A percentile compares a stretch with the other conserved stretches of the same genome.
Evolutionary conservation across 2,797 vertebrate genomes (phyloP).

Genomic region (Pseudomugil tenellus): DNA sequence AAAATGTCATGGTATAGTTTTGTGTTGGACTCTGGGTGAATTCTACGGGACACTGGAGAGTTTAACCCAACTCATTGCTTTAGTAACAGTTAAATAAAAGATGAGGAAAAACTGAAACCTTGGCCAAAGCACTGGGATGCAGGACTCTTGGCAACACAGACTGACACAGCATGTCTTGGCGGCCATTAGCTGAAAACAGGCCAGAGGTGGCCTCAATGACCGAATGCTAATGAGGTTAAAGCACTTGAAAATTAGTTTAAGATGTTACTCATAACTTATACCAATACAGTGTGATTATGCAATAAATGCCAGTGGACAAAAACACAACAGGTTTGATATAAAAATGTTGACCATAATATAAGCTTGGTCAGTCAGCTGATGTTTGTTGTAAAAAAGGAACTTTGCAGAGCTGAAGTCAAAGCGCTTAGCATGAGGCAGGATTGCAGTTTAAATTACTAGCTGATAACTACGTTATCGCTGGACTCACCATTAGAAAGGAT

Average conservation of each 20-base stretch:
- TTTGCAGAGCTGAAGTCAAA: background rate
- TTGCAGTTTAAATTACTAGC: background rate
- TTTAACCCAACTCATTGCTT: conserved; percentile 19
- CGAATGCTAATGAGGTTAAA: conserved; percentile 47
- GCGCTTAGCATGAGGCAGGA: background rate
- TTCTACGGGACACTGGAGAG: background rate
- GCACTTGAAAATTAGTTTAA: conserved; percentile 31
- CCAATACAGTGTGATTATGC: background rate
- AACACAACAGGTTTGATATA: background rate
- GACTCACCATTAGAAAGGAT: background rate
- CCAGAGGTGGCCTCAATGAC: conserved; percentile 40
- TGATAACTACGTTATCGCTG: background rate
- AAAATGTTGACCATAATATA: background rate
- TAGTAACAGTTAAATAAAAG: conserved; percentile 33
- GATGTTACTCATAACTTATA: conserved; percentile 16
- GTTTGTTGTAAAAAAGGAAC: no score
- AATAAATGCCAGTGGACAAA: background rate
- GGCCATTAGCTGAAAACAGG: conserved; percentile 35
- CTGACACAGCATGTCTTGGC: conserved; percentile 49
- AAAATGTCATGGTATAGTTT: background rate
- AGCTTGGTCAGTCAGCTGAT: no score
- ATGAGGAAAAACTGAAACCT: conserved; percentile 21
- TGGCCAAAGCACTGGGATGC: conserved; percentile 25
- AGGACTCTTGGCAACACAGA: conserved; percentile 40
- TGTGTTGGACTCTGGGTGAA: conserved; percentile 2